Evolutionary conservation across 2,797 vertebrate genomes (phyloP).

Genomic region (Coregonus suidteri): DNA sequence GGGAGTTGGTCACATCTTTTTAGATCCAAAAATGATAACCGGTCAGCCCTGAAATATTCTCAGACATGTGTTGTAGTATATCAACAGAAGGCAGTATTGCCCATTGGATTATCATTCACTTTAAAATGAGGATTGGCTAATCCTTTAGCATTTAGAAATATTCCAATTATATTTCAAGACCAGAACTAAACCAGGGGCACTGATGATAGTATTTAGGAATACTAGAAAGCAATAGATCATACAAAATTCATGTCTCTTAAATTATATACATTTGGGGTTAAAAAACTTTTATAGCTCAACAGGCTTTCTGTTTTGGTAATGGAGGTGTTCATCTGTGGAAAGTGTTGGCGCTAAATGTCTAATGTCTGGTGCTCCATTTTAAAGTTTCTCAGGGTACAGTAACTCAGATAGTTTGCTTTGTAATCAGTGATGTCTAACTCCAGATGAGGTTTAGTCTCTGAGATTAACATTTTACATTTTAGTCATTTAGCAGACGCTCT

Average conservation of each 20-base stretch:
- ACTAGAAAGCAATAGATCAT: constrained; percentile 37
- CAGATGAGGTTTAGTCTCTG: constrained; percentile 51
- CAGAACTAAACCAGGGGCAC: background rate
- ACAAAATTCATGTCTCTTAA: constrained; percentile 39
- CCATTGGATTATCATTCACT: constrained; percentile 2
- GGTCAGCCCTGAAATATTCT: constrained; percentile 57
- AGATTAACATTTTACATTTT: no score
- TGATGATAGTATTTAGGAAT: constrained; percentile 33
- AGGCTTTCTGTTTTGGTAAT: constrained; percentile 68
- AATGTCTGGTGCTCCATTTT: constrained; percentile 63
- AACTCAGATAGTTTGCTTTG: constrained; percentile 64
- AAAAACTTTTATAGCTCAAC: constrained; percentile 63
- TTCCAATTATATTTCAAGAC: background rate
- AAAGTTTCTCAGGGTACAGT: constrained; percentile 72
- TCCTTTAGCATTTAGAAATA: background rate
- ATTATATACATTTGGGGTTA: constrained; percentile 53
- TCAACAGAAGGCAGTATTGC: constrained; percentile 62
- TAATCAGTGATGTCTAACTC: constrained; percentile 73
- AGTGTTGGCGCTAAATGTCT: constrained; percentile 73
- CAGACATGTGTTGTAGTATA: constrained; percentile 20
- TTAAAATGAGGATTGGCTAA: background rate
- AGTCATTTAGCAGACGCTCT: no score
- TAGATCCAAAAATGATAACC: constrained; percentile 41
- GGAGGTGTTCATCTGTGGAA: constrained; percentile 71
- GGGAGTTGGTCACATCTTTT: constrained; percentile 31